Conservation (phyloP, 2,888 invertebrate genomes). For the Lucinisca nassula region DNA sequence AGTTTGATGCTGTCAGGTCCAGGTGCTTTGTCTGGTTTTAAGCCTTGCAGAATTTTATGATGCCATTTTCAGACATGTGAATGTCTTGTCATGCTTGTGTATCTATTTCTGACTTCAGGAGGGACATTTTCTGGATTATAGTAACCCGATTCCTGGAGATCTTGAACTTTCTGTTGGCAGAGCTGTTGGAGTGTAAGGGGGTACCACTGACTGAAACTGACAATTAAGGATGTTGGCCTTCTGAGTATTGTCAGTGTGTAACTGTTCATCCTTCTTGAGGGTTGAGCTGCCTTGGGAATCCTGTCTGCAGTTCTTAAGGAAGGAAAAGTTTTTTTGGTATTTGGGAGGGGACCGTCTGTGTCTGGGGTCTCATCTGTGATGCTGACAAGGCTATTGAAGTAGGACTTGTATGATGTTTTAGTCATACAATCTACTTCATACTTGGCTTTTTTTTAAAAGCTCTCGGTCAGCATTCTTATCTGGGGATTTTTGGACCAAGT, state of each 20-base stretch:
- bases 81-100: no score
- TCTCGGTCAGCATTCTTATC: neutral
- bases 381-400: neutral
- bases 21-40: neutral
- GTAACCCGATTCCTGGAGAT: neutral
- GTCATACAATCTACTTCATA: neutral
- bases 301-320: neutral
- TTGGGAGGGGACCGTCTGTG: neutral
- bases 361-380: neutral
- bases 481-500: neutral
- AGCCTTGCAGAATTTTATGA: neutral
- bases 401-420: neutral
- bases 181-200: neutral
- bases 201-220: neutral
- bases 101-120: no score
- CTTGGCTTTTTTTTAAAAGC: neutral
- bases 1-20: neutral
- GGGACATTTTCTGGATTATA: neutral
- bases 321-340: neutral
- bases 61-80: neutral
- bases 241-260: neutral
- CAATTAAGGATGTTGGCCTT: neutral
- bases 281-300: neutral
- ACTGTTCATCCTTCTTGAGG: neutral
- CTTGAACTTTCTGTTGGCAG: neutral